Conservation (phyloP, 2,113 vertebrate species). For the Tinamus guttatus region DNA sequence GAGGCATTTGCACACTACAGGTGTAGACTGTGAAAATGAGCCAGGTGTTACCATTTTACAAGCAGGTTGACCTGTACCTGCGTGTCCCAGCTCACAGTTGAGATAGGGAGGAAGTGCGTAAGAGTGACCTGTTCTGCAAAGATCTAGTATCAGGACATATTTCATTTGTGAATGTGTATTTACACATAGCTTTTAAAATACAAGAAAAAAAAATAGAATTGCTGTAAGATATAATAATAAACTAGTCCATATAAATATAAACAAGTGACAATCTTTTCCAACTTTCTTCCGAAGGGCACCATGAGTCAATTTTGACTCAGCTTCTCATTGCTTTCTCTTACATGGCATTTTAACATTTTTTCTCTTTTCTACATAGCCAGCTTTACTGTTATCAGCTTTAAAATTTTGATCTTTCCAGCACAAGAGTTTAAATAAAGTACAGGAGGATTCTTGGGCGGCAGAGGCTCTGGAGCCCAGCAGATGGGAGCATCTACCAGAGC, state of each 20-base stretch:
- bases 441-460: not conserved
- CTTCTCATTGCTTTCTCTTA: not conserved
- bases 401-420: not conserved
- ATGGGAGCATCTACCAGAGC: not conserved
- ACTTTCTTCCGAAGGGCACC: not conserved
- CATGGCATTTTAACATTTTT: not conserved
- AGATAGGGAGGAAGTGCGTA: not conserved
- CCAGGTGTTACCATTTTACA: not conserved
- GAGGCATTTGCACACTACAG: not conserved
- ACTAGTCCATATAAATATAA: not conserved
- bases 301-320: not conserved
- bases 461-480: not conserved
- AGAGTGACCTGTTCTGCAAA: not conserved
- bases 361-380: not conserved
- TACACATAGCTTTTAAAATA: not conserved
- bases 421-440: not conserved
- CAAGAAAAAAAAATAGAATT: not conserved
- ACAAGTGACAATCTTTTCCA: not conserved
- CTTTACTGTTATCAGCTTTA: not conserved
- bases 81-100: not conserved
- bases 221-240: not conserved
- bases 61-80: not conserved
- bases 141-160: accelerated
- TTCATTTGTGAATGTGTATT: not conserved
- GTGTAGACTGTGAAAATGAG: not conserved